Conservation (phyloP, 92 coral and sea anemone species). For the Paramuricea clavata region DNA sequence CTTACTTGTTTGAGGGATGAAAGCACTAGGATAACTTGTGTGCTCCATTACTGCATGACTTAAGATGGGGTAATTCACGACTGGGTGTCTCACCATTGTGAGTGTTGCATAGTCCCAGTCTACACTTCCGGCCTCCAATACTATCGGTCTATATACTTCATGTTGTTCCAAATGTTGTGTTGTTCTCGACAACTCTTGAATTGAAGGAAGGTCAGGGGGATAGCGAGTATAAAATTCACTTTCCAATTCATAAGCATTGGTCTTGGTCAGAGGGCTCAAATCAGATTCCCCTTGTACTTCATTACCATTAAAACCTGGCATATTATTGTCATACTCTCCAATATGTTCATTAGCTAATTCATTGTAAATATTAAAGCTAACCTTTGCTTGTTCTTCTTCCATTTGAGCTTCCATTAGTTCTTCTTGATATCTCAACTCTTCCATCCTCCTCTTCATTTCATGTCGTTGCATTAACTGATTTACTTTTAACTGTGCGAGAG, state of each 20-base stretch:
- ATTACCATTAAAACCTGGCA: not conserved
- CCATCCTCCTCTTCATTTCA: conserved; percentile 16
- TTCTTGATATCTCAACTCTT: not conserved
- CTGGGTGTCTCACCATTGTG: not conserved
- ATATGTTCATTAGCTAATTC: not conserved
- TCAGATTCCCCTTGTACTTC: not conserved
- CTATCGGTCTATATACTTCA: not conserved
- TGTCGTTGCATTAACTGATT: conserved; percentile 24
- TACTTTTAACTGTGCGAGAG: conserved; percentile 8
- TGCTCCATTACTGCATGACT: not conserved
- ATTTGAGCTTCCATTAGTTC: conserved; percentile 30
- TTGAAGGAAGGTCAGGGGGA: not conserved
- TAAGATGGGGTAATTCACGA: not conserved
- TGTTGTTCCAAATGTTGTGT: not conserved
- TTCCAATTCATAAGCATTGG: not conserved
- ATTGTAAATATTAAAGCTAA: conserved; percentile 13
- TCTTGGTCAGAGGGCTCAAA: not conserved
- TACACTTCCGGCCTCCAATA: not conserved
- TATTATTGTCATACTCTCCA: not conserved
- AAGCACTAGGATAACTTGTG: not conserved
- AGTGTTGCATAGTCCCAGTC: not conserved
- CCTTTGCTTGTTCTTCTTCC: conserved; percentile 28
- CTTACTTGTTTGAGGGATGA: not conserved
- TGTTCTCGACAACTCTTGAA: not conserved
- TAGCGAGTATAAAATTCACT: not conserved